Percentiles rank a stretch among this genome's conserved stretches.
phyloP scores from a whole-genome alignment of 2,888 invertebrate species.

The Crematogaster levior region DNA sequence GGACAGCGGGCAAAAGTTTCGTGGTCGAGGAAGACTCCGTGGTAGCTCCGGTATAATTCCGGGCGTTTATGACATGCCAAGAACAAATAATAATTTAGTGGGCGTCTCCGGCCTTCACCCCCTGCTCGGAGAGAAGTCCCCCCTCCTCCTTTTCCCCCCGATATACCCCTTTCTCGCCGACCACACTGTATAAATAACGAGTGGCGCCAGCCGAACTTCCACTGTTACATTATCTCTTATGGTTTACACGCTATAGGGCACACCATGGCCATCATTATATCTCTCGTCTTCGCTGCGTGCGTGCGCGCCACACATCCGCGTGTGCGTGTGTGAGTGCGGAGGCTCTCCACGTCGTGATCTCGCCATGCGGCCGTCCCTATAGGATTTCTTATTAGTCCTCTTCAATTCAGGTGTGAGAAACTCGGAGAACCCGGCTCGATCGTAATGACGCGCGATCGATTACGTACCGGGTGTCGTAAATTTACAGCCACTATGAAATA shows the following conservation, averaged over 20 bases:
- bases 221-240: constrained; percentile 79
- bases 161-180: constrained; percentile 60
- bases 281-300: constrained; percentile 54
- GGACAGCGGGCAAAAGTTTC: constrained; percentile 74
- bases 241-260: constrained; percentile 73
- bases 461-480: constrained; percentile 67
- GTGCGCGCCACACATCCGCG: constrained; percentile 43
- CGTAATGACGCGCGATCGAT: constrained; percentile 72
- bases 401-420: constrained; percentile 74
- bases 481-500: constrained; percentile 16
- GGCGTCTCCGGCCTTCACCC: constrained; percentile 80
- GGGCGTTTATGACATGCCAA: constrained; percentile 84
- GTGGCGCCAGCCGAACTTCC: constrained; percentile 84
- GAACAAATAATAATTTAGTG: constrained; percentile 86
- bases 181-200: constrained; percentile 84
- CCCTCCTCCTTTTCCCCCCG: constrained; percentile 25
- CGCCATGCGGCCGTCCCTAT: constrained; percentile 63
- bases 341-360: constrained; percentile 42
- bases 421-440: constrained; percentile 68
- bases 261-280: constrained; percentile 70
- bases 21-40: constrained; percentile 67
- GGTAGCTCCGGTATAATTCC: constrained; percentile 84
- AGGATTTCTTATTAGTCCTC: constrained; percentile 75
- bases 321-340: constrained; percentile 27
- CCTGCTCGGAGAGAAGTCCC: constrained; percentile 51